Conservation (phyloP, 2,797 vertebrate genomes). For the Zenarchopterus dispar region DNA sequence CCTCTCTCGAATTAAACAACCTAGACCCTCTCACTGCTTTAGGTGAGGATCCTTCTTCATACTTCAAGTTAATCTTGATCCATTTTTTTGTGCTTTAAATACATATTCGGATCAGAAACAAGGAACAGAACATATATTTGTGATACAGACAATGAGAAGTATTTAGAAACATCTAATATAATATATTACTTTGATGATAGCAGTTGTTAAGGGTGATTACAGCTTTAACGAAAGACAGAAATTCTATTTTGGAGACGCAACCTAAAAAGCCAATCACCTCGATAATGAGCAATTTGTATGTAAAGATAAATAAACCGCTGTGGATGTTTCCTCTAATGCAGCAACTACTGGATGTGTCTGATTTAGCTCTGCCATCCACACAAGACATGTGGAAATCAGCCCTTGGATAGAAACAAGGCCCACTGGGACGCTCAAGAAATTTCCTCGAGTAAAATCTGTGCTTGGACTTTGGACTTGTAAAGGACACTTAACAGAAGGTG, state of each 20-base stretch:
- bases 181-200: background rate
- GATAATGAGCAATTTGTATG: slow-evolving; percentile 20
- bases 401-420: slow-evolving; percentile 36
- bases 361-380: slow-evolving; percentile 23
- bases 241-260: slow-evolving; percentile 18
- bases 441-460: slow-evolving; percentile 33
- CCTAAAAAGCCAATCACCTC: slow-evolving; percentile 37
- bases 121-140: slow-evolving; percentile 10
- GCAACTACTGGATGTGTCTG: slow-evolving; percentile 19
- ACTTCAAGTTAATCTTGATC: slow-evolving; percentile 15
- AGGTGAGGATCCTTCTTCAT: slow-evolving; percentile 25
- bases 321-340: slow-evolving; percentile 29
- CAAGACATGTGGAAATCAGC: slow-evolving; percentile 47
- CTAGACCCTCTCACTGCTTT: slow-evolving; percentile 30
- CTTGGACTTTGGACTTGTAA: slow-evolving; percentile 51
- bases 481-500: slow-evolving; percentile 26
- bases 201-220: slow-evolving; percentile 38
- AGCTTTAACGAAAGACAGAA: slow-evolving; percentile 19
- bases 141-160: slow-evolving; percentile 10
- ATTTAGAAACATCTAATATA: slow-evolving; percentile 22
- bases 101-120: slow-evolving; percentile 15
- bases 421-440: slow-evolving; percentile 43
- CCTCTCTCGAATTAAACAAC: slow-evolving; percentile 46
- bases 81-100: slow-evolving; percentile 22
- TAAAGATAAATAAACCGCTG: slow-evolving; percentile 33